Evolutionary conservation across 2,113 vertebrate genomes (phyloP), one percentile per base, ranked within the genome.

Genomic region (Xiphophorus hellerii): DNA sequence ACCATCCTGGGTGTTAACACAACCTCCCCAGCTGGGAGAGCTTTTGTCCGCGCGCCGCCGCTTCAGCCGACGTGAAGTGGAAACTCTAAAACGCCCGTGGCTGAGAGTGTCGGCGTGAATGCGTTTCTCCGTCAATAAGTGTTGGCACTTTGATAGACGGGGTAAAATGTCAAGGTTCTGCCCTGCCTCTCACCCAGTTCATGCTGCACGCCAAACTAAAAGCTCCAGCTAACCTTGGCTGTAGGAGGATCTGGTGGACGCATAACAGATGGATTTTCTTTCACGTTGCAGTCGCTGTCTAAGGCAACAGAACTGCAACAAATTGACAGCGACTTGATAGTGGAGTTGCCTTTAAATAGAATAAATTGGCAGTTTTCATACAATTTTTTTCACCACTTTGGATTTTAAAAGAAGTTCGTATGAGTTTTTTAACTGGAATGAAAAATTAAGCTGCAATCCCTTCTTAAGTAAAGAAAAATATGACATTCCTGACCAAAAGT

Each of bases 141-240:
- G 67, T 84, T 73, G 74, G 72, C 60, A 37, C 51, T 70, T 77
- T 77, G 81, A 77, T 44, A 77, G 72, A 76, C 76, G 60, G 51
- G 17, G 14, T 20, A 69, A 84, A 90, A 82, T 86, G 78, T 90
- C 81, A 87, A 86, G 69, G 73, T 30, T 74, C 51, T 71, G 76
- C 22, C 48, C 62, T 37, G 31, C 31, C 51, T 69, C 29, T 78
- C 42, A 69, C 17, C 60, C 60, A 63, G 3, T 42, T 62, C 51
- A 27, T 62, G 44, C 30, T 33, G 10, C 63, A 66, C 25, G 35
- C 29, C 5, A 73, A 3, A 3, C 35, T 60, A 29, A 22, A 29
- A 22, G 9, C 31, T 65, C 64, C 28, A 54, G 62, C 12, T 69
- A 14, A 62, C 35, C 14, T 35, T 63, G 25, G 15, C 51, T 2